Percentiles rank a stretch among this genome's conserved stretches.
These are phyloP conservation scores for Sycobia sp. DNA, from an alignment of 1,140 invertebrate species.

Conservation along the genomic window DNA sequence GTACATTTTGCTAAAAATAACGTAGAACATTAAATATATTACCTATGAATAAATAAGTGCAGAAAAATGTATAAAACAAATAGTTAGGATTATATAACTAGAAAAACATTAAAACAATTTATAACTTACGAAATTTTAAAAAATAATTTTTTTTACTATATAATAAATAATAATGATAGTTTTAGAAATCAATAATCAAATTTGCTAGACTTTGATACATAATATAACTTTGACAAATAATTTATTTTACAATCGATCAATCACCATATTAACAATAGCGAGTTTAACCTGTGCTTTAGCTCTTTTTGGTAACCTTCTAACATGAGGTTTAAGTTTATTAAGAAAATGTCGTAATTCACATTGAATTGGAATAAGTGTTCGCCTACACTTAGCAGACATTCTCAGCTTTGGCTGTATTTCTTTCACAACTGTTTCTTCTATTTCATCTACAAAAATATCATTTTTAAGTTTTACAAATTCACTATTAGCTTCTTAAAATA, in stretches of 20 bases:
- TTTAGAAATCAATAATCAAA: conserved; percentile 2
- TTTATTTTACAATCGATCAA: conserved; percentile 51
- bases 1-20: not conserved
- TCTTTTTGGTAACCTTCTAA: conserved; percentile 52
- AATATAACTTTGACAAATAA: conserved; percentile 15
- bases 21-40: not conserved
- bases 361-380: conserved; percentile 56
- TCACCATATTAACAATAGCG: conserved; percentile 58
- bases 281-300: conserved; percentile 55
- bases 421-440: conserved; percentile 23
- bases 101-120: not conserved
- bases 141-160: conserved; percentile 5
- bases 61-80: not conserved
- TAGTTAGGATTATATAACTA: not conserved
- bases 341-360: conserved; percentile 51
- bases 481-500: conserved; percentile 23
- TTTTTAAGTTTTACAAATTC: conserved; percentile 30
- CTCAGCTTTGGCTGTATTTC: conserved; percentile 17
- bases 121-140: not conserved
- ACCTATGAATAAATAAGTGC: not conserved
- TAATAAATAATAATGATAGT: not conserved
- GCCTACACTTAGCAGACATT: conserved; percentile 35
- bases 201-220: not conserved
- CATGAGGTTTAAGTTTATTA: conserved; percentile 52
- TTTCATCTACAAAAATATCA: conserved; percentile 31